Percentiles rank a stretch among this genome's conserved stretches.
These are phyloP conservation scores for Megathymus violae DNA, from an alignment of 1,140 invertebrate species.

Conservation along the genomic window DNA sequence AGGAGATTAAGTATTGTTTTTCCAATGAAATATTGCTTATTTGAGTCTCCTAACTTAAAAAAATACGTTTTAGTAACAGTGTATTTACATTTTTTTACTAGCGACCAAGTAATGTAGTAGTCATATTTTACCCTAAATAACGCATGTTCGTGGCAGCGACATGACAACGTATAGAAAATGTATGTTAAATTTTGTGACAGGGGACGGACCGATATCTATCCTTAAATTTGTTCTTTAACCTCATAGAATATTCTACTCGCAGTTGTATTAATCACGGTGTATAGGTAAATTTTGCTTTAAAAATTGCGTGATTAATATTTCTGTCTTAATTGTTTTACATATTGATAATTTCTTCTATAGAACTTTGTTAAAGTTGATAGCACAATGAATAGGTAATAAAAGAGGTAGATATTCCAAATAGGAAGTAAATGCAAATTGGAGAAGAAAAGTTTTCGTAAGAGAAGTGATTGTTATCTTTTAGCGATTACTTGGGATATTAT, in stretches of 20 bases:
- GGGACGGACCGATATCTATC: conserved; percentile 43
- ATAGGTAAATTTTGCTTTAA: too few relatives aligned
- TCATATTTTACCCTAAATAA: conserved; percentile 18
- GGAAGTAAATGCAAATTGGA: too few relatives aligned
- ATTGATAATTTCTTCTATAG: too few relatives aligned
- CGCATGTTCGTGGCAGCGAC: conserved; percentile 30
- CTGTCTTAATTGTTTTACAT: too few relatives aligned
- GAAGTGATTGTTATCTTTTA: too few relatives aligned
- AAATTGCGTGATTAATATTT: too few relatives aligned
- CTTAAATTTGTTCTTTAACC: background rate
- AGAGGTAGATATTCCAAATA: too few relatives aligned
- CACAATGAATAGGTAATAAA: too few relatives aligned
- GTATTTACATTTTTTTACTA: background rate
- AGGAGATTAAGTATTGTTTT: conserved; percentile 16
- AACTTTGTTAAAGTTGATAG: too few relatives aligned
- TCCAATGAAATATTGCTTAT: conserved; percentile 11
- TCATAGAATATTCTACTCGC: background rate
- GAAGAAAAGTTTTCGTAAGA: too few relatives aligned
- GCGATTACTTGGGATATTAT: too few relatives aligned
- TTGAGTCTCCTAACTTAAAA: background rate
- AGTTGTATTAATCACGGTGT: background rate
- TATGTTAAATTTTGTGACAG: conserved; percentile 48
- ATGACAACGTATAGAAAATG: conserved; percentile 46
- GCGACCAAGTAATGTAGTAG: background rate
- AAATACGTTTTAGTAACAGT: background rate